Percentiles rank a stretch among this genome's conserved stretches.
phyloP scores from a whole-genome alignment of 2,113 vertebrate species.

The Phaethornis superciliosus region DNA sequence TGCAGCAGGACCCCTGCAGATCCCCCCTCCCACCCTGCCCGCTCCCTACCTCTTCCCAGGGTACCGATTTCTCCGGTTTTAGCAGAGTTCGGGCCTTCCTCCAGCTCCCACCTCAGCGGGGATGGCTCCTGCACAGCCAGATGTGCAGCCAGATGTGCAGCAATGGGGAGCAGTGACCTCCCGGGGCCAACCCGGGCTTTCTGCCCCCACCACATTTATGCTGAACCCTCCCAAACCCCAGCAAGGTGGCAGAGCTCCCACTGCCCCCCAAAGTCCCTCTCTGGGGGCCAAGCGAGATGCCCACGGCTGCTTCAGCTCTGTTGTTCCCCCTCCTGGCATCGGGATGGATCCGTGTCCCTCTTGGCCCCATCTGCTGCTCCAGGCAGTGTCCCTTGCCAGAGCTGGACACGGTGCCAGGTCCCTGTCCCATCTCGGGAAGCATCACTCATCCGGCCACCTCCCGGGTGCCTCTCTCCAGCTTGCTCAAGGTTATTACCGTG shows the following conservation, averaged over 20 bases:
- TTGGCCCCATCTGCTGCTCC: neutral
- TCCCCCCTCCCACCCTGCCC: neutral
- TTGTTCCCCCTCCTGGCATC: accelerated
- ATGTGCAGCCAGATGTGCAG: conserved; percentile 19
- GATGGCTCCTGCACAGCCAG: neutral
- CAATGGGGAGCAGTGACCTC: accelerated
- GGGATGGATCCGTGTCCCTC: neutral
- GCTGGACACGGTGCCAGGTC: accelerated
- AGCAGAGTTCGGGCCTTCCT: neutral
- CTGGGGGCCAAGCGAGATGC: neutral
- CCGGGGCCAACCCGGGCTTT: neutral
- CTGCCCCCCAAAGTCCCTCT: neutral
- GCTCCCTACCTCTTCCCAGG: neutral
- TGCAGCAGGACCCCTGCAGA: neutral
- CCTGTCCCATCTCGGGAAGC: neutral
- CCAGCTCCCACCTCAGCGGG: neutral
- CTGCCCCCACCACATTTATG: neutral
- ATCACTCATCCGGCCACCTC: neutral
- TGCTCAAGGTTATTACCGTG: neutral
- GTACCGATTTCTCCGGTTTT: neutral
- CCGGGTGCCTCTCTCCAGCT: neutral
- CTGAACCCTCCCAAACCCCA: neutral
- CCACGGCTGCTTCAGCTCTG: accelerated
- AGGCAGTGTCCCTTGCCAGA: neutral
- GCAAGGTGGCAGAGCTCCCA: neutral